A percentile compares a stretch with the other conserved stretches of the same genome.
Conservation (phyloP, 2,888 invertebrate species). For the Drosophila merina region DNA sequence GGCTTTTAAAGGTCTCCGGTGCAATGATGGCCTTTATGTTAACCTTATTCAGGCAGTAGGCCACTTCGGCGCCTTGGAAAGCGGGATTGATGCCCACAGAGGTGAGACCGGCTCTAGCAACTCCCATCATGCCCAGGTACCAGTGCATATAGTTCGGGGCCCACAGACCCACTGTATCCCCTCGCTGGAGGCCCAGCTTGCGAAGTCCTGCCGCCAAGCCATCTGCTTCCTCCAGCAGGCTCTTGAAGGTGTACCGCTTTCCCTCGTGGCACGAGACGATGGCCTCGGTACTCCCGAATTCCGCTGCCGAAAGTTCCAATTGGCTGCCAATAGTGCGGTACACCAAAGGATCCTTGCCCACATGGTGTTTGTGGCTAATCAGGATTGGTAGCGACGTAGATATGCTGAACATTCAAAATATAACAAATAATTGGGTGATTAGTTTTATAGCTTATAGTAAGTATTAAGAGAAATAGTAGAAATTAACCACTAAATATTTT, state of each 20-base stretch:
- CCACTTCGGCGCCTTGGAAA: conserved; percentile 88
- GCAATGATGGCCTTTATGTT: conserved; percentile 88
- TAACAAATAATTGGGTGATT: neutral
- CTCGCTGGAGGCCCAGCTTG: conserved; percentile 88
- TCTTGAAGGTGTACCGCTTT: conserved; percentile 85
- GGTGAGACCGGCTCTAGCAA: conserved; percentile 89
- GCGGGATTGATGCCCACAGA: conserved; percentile 91
- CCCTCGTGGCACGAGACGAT: conserved; percentile 86
- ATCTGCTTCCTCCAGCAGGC: conserved; percentile 86
- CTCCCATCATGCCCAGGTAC: conserved; percentile 89
- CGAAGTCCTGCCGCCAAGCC: conserved; percentile 89
- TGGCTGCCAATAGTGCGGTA: conserved; percentile 86
- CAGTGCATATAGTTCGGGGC: conserved; percentile 91
- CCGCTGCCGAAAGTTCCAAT: conserved; percentile 85
- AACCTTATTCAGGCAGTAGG: conserved; percentile 90
- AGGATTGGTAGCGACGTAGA: conserved; percentile 31
- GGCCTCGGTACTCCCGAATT: conserved; percentile 86
- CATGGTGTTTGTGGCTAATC: conserved; percentile 85
- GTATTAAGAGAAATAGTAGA: too few species aligned
- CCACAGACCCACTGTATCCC: conserved; percentile 92
- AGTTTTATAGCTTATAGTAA: too few species aligned
- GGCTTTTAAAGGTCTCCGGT: conserved; percentile 86
- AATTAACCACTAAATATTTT: too few species aligned
- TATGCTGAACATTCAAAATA: conserved; percentile 27
- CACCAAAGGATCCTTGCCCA: conserved; percentile 85